Evolutionary conservation across 2,888 invertebrate genomes (phyloP), one percentile per base, ranked within the genome.

Genomic region (Cheilosia urbana): DNA sequence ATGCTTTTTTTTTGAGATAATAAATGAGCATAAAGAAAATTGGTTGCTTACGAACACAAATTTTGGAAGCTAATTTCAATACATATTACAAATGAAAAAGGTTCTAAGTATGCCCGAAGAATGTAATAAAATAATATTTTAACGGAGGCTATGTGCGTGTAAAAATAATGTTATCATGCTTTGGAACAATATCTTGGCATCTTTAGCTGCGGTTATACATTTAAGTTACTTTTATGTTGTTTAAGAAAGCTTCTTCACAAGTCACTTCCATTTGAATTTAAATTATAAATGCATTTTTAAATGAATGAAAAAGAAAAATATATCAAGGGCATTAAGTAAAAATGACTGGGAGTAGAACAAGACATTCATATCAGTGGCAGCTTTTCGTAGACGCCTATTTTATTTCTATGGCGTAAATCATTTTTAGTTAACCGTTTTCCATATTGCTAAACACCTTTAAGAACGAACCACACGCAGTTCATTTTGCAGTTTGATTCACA

Each of bases 121-220:
- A 55, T 66, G 11, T 65, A 9, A 15, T 58, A 13, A 34, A 49
- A 11, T 15, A 45, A 11, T 30, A 45, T 11, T 30, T 47, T 9
- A 45, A 62, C 15, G n/a, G 24, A 62, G 30, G 47, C 17, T 30
- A 19, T n/a, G 30, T 47, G 19, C 34, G 30, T 34, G 7, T 9
- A 15, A 15, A 51, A 27, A 53, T 27, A 37, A 65, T 21, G 5
- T n/a, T 3, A 15, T 51, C 47, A 65, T 45, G 72, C 17, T 37
- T 37, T 37, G 13, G 13, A 37, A n/a, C 2, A 30, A 21, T 1
- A 21, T 49, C 4, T 15, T 17, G 30, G 7, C 11, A 17, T 19
- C 40, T 34, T 24, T 37, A 13, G 37, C 13, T 65, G 75, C 68
- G 60, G 55, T 76, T 80, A 76, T 60, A 68, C 53, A 53, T 45